phyloP scores from a whole-genome alignment of 2,888 invertebrate species.

The Magallana nippona region DNA sequence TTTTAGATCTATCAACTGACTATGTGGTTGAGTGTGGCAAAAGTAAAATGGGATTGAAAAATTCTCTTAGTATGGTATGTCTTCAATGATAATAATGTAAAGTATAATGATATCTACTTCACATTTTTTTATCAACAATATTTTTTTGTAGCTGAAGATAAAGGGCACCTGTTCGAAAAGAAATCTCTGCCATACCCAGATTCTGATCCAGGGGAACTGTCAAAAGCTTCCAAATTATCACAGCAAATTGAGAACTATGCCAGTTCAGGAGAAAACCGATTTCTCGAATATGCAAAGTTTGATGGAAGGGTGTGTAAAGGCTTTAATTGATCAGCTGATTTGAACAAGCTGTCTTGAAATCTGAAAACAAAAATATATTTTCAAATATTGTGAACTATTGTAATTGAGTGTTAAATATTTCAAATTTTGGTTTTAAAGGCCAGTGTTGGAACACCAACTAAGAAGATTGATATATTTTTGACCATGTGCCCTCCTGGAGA shows the following conservation, averaged over 20 bases:
- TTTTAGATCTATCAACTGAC: no score
- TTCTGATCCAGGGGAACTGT: conserved; percentile 17
- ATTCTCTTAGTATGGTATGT: no score
- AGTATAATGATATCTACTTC: no score
- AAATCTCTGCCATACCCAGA: conserved; percentile 56
- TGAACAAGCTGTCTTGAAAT: neutral
- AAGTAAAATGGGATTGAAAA: no score
- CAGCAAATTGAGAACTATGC: conserved; percentile 89
- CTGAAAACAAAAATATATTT: neutral
- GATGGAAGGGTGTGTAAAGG: conserved; percentile 86
- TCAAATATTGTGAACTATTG: neutral
- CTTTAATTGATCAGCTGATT: neutral
- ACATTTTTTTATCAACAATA: neutral
- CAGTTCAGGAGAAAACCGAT: conserved; percentile 90
- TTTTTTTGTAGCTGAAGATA: conserved; percentile 81
- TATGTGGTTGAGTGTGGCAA: no score
- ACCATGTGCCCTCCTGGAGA: conserved; percentile 91
- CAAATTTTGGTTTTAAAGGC: conserved; percentile 59
- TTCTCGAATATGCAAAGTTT: conserved; percentile 92
- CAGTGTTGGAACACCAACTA: conserved; percentile 86
- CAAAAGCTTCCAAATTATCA: conserved; percentile 84
- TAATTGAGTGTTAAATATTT: no score
- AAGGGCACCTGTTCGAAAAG: conserved; percentile 82
- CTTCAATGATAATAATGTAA: no score
- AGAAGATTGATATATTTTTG: conserved; percentile 93